Evolutionary conservation across 1,140 invertebrate species (phyloP).

Genomic region (Dryas iulia): DNA sequence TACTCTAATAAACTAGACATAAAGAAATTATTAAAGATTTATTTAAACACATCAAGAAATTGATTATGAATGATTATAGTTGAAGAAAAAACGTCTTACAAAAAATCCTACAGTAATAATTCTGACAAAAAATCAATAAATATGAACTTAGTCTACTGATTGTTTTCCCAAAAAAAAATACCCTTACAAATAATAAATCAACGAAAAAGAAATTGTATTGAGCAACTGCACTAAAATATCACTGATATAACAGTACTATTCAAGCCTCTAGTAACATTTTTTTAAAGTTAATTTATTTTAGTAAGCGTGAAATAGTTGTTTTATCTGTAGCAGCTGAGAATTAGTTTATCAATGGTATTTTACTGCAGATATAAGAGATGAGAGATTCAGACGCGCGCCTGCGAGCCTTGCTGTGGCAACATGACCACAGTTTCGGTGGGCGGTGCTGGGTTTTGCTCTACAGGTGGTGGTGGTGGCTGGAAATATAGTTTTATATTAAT

Average conservation of each 20-base stretch:
- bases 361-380: background rate
- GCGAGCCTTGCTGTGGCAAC: constrained; percentile 48
- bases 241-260: background rate
- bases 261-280: too few species aligned
- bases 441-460: constrained; percentile 18
- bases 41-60: background rate
- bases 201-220: background rate
- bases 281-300: too few species aligned
- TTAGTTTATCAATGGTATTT: background rate
- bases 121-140: background rate
- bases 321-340: background rate
- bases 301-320: background rate
- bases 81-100: background rate
- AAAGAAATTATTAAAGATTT: background rate
- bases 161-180: background rate
- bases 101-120: background rate
- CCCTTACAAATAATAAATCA: background rate
- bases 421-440: constrained; percentile 54
- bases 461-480: background rate
- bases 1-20: background rate
- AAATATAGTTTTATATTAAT: background rate
- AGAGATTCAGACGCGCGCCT: constrained; percentile 52
- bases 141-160: background rate
- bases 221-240: background rate
- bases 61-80: background rate